phyloP scores from a whole-genome alignment of 2,113 vertebrate species.

The western clawed frog (Xenopus tropicalis) region DNA sequence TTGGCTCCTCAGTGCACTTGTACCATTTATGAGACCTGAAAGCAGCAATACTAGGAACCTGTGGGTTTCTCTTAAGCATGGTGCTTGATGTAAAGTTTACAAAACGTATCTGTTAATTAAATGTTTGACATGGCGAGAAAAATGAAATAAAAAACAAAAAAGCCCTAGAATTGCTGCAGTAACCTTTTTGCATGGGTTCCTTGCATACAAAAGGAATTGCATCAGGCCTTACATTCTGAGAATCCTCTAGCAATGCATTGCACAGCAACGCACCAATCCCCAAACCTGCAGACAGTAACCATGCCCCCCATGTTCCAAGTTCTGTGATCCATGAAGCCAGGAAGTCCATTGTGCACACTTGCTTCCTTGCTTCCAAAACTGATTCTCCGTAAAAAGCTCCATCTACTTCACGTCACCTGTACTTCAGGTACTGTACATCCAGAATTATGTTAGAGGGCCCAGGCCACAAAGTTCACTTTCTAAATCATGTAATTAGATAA shows the following conservation, averaged over 20 bases:
- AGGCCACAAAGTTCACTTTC: neutral
- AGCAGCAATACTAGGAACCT: neutral
- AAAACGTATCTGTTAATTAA: neutral
- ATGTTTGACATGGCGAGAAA: neutral
- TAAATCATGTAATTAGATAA: neutral
- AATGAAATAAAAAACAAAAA: neutral
- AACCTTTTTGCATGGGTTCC: neutral
- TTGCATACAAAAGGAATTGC: neutral
- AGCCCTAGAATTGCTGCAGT: neutral
- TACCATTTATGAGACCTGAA: neutral
- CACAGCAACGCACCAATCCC: neutral
- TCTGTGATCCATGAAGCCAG: neutral
- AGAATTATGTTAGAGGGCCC: neutral
- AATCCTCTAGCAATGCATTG: neutral
- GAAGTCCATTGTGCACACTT: neutral
- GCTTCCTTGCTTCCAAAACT: neutral
- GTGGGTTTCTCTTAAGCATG: neutral
- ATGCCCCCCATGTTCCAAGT: neutral
- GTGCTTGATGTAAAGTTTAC: neutral
- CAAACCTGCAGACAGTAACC: neutral
- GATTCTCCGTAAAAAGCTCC: neutral
- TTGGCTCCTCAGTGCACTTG: neutral
- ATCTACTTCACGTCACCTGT: neutral
- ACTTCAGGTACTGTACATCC: neutral
- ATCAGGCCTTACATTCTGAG: neutral